Evolutionary conservation across 1,140 invertebrate genomes (phyloP).

Genomic region (Aphaenogaster floridana): DNA sequence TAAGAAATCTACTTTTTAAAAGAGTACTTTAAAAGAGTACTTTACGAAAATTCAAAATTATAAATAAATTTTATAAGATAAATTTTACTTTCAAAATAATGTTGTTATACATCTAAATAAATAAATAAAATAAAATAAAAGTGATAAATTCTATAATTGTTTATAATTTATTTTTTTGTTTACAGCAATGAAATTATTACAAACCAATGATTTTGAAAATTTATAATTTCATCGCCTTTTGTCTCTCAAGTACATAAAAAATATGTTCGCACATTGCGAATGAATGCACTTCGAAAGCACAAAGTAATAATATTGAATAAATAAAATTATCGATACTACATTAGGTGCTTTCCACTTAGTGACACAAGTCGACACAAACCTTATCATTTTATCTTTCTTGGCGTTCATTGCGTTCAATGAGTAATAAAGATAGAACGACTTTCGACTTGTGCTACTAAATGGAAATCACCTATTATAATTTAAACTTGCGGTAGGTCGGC

Average conservation of each 20-base stretch:
- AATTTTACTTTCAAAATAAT: neutral
- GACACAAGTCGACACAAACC: no score
- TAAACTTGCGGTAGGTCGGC: neutral
- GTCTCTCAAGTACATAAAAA: neutral
- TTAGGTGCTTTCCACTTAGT: neutral
- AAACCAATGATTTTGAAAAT: neutral
- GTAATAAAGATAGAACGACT: no score
- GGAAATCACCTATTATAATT: neutral
- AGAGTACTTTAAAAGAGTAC: neutral
- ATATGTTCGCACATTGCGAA: neutral
- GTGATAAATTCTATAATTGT: neutral
- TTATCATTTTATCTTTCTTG: no score
- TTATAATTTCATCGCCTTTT: neutral
- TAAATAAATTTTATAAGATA: neutral
- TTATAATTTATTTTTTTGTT: neutral
- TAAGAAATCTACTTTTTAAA: neutral
- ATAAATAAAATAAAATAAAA: neutral
- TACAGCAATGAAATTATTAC: neutral
- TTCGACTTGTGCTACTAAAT: no score
- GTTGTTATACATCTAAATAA: neutral
- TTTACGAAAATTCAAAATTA: neutral
- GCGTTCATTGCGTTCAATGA: no score
- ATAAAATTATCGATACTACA: neutral
- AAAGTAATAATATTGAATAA: neutral
- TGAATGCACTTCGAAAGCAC: neutral